Base-by-base conservation (phyloP, 2,797 vertebrate species). In the Dendrocincla fuliginosa region DNA sequence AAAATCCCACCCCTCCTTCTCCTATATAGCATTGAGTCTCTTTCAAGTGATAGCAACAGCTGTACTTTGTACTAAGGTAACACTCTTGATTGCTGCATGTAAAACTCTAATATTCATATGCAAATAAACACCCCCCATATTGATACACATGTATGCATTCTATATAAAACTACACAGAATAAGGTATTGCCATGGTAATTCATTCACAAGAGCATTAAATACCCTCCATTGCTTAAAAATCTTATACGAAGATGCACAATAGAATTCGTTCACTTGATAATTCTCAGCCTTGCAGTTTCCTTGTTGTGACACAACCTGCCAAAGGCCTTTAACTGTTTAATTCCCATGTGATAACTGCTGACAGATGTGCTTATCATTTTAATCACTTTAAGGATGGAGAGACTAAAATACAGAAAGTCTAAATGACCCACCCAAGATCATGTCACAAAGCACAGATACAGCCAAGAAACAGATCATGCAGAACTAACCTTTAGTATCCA, bases 21-120 rank as follows among this genome's bases (percentile, higher is more conserved):
- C 18, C 39, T 78, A 7, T 19, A 23, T 2, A 14, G 46, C 39
- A 35, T 23, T 16, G 17, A 63, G 7, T 44, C 56, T 67, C 39
- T 77, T 65, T 76, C 53, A 52, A 59, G 47, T 35, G 68, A 52
- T 2, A 49, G 18, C n/a, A 78, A 53, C 30, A 75, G n/a, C 65
- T 41, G 8, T 52, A 28, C 27, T 63, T 78, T 22, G 14, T 53
- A n/a, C 50, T 73, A n/a, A 71, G 17, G 37, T 37, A 67, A 73
- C 1, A 2, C 15, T 85, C 22, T 16, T 35, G 11, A 63, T 49
- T 3, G 1, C 23, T 0, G 0, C 11, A 14, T 64, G 64, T 73
- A 71, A 82, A 94, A 52, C 15, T 44, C 30, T 46, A 44, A 63
- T 53, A n/a, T 32, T 67, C 9, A 27, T 28, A 47, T 5, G 9